Percentiles rank a stretch among this genome's conserved stretches.
Conservation (phyloP, 2,113 vertebrate species). For the Ramphastos sulfuratus region DNA sequence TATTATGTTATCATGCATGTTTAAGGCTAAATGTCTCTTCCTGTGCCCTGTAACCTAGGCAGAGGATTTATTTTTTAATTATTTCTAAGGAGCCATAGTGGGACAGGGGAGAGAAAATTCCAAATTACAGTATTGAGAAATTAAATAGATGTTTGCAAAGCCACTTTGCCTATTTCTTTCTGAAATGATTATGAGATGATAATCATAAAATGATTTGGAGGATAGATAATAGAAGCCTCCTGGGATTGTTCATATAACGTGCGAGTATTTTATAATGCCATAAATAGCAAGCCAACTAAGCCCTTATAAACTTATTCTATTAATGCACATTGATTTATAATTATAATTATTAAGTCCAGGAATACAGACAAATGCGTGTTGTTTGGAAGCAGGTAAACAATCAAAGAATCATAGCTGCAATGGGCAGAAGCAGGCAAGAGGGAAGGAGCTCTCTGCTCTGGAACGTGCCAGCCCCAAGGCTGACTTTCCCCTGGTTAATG, state of each 20-base stretch:
- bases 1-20: background rate
- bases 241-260: slow-evolving; percentile 21
- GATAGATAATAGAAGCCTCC: slow-evolving; percentile 30
- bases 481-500: background rate
- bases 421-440: background rate
- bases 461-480: background rate
- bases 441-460: background rate
- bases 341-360: slow-evolving; percentile 29
- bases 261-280: slow-evolving; percentile 28
- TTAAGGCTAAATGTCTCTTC: background rate
- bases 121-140: background rate
- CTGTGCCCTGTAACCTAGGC: background rate
- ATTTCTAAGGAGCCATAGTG: background rate
- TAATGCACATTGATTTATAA: slow-evolving; percentile 57
- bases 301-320: slow-evolving; percentile 43
- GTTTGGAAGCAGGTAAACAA: slow-evolving; percentile 27
- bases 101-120: background rate
- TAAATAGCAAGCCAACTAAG: slow-evolving; percentile 44
- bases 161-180: slow-evolving; percentile 4
- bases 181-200: slow-evolving; percentile 31
- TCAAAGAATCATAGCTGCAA: background rate
- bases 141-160: slow-evolving; percentile 25
- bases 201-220: slow-evolving; percentile 28
- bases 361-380: slow-evolving; percentile 36
- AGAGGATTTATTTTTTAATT: background rate